Base-by-base conservation (phyloP, 2,888 invertebrate genomes). In the Eupeodes luniger region DNA sequence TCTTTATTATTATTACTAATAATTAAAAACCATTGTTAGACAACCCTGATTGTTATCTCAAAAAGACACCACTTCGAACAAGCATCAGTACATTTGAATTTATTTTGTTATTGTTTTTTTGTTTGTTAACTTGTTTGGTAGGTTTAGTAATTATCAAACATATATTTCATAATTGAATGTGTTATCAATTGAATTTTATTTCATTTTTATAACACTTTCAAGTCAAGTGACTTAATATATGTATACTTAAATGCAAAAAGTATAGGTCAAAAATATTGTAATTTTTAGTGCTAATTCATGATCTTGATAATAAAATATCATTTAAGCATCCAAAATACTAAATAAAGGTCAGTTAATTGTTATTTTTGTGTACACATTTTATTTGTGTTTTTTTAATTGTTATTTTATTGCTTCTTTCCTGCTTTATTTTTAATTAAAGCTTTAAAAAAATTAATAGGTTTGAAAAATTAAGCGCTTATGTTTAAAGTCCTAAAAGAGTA, bases 121-220 rank as follows among this genome's bases (percentile, higher is more conserved):
- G 49, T 66, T 66, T 66, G 47, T 66, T 66, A 14, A 49, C 27
- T 66, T 66, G 47, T 47, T 66, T 5, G 14, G 9, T 62, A 40
- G 40, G 9, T 40, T 7, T 4, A 40, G 0, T 7, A 40, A 40
- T 49, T 49, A 66, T 1, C 64, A 11, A 44, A 66, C 49, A 64
- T 44, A 62, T 44, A 66, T 66, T 66, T 66, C 47, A 66, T 49
- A 66, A 66, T 49, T 49, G 47, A 40, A 66, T 66, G 44, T 66
- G 27, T 47, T 66, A 49, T 66, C 47, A 49, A 49, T 66, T 49
- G 66, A 49, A 49, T 47, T 49, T 62, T 27, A 14, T 0, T 40
- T 40, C 9, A 27, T 40, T 47, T 64, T 66, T 27, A 49, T 66
- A 40, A 62, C 40, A 16, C 1, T 62, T 16, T 40, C 34, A 36